Base-by-base conservation (phyloP, 2,113 vertebrate species). In the Scomber japonicus region DNA sequence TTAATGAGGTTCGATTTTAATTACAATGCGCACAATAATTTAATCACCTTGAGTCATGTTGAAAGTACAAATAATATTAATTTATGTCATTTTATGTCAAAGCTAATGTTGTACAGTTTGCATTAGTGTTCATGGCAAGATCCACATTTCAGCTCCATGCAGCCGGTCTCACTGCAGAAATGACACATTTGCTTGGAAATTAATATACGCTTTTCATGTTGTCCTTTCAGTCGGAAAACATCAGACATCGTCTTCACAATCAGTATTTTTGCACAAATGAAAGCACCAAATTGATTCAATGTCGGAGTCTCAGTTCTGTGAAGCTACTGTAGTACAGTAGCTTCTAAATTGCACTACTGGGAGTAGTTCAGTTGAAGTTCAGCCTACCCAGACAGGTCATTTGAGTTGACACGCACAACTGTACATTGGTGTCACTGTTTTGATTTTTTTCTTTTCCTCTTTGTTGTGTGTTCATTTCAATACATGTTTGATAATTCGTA, bases 291-390 rank as follows among this genome's bases (percentile, higher is more conserved):
- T 83, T 51, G 50, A 87, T 72, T 87, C 46, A 30, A 75, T 56
- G 55, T 85, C 79, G 72, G 63, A 65, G 80, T 82, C 87, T 90
- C 73, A 55, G 78, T 86, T 88, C 76, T 75, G 82, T 85, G 81
- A 85, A 84, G 82, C 87, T 89, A 81, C 83, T 51, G 61, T 80
- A 19, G 86, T 40, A 40, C 35, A 40, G 35, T 86, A 82, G 84
- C 81, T 92, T 91, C 82, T 53, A 56, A 90, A 67, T 94, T 95
- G 94, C 94, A 95, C 93, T 94, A 91, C 82, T 93, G 68, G 86
- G 85, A 91, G 78, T 83, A 84, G 82, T 79, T 88, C 77, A 80
- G 85, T 88, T 83, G 81, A 90, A 90, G 88, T 84, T 86, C 63
- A 61, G 72, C 73, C 82, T 86, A 73, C 73, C 87, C 84, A 88